These are phyloP conservation scores for Aleiodes testaceus DNA, from an alignment of 2,888 invertebrate species.

Conservation along the genomic window DNA sequence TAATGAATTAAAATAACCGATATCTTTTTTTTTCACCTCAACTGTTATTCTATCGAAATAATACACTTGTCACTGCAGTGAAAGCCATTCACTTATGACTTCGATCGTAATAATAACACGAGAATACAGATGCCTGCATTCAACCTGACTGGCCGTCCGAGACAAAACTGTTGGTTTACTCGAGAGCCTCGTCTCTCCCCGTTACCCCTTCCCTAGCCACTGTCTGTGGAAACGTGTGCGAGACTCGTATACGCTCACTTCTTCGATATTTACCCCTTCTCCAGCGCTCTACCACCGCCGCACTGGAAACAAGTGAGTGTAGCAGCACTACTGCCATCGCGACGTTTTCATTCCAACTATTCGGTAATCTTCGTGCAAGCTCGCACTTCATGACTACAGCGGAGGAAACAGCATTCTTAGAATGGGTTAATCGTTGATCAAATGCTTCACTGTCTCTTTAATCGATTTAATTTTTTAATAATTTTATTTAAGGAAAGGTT, in stretches of 20 bases:
- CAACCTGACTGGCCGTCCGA: constrained; percentile 2
- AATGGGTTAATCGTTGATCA: no score
- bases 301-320: not conserved
- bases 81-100: not conserved
- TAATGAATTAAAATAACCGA: not conserved
- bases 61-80: constrained; percentile 16
- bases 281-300: constrained; percentile 1
- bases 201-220: no score
- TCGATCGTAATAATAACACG: not conserved
- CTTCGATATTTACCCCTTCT: constrained; percentile 12
- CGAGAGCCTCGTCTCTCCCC: not conserved
- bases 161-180: constrained; percentile 11
- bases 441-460: no score
- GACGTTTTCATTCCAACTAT: constrained; percentile 3
- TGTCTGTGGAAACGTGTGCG: not conserved
- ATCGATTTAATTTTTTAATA: no score
- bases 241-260: not conserved
- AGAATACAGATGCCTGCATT: not conserved
- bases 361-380: no score
- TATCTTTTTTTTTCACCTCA: not conserved
- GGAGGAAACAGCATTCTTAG: no score
- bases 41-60: no score
- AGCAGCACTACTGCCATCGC: constrained; percentile 10
- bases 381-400: no score
- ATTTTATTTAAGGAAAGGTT: no score